Base-by-base conservation (phyloP, 2,113 vertebrate species). In the Piprites chloris region DNA sequence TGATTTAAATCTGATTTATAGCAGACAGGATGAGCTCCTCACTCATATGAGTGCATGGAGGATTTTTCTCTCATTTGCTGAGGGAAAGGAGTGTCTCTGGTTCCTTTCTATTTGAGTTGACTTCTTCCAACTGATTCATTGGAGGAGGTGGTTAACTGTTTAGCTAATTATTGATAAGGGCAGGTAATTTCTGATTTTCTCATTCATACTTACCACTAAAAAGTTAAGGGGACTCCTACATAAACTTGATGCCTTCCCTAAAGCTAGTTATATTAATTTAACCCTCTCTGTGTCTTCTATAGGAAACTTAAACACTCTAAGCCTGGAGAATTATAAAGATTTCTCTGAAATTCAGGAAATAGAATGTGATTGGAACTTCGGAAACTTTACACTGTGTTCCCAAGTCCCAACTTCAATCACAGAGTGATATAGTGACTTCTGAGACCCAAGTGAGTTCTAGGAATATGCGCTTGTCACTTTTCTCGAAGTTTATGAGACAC, bases 31-130 rank as follows among this genome's bases (percentile, higher is more conserved):
- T 77, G n/a, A 84, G 14, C 35, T 85, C 17, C 12, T 77, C 17
- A 32, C 11, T 59, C 58, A 21, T 33, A 1, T 39, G 3, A 61
- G 11, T 6, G 7, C 6, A 23, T 1, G 3, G 28, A n/a, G 2
- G 6, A 1, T 32, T 83, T 65, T 78, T 56, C 26, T n/a, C 17
- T 18, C 26, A 42, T 42, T 65, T 87, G 18, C 14, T 58, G 9
- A 9, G 7, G 28, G 8, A 19, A 39, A 35, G 9, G 9, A 55
- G 0, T 6, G 8, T 33, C 26, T 58, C 37, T 58, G 3, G 0
- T 33, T 81, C 9, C 30, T 80, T 35, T 69, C 5, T 15, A 1
- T 30, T 50, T 46, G 2, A 4, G 2, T 15, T 66, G 24, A 18
- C 17, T 62, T 35, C 11, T 46, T 32, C 28, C 30, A 62, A 0